Evolutionary conservation across 2,797 vertebrate genomes (phyloP).

Genomic region (Sebastes minor): DNA sequence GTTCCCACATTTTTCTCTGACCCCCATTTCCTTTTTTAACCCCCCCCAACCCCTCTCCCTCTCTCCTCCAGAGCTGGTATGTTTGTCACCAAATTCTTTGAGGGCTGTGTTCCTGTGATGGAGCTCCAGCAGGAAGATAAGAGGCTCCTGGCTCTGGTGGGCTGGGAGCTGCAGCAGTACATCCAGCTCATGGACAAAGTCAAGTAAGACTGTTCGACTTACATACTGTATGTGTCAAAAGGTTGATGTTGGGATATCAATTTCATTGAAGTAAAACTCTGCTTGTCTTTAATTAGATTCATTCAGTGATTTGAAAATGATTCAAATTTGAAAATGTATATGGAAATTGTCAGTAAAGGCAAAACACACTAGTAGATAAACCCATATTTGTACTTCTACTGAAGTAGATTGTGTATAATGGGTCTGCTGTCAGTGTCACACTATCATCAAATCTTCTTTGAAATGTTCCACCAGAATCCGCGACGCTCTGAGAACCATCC

Average conservation of each 20-base stretch:
- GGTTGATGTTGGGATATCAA: background rate
- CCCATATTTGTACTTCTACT: background rate
- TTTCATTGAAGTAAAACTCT: background rate
- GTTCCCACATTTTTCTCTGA: slow-evolving; percentile 2
- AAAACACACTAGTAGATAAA: background rate
- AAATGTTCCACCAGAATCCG: slow-evolving; percentile 85
- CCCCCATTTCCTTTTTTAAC: background rate
- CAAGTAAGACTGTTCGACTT: slow-evolving; percentile 79
- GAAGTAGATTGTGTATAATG: background rate
- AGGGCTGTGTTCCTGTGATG: slow-evolving; percentile 88
- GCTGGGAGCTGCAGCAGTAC: slow-evolving; percentile 90
- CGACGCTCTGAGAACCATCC: slow-evolving; percentile 91
- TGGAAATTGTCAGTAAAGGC: background rate
- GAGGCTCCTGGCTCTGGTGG: slow-evolving; percentile 87
- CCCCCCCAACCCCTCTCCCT: background rate
- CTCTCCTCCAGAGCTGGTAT: slow-evolving; percentile 87
- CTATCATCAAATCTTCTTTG: background rate
- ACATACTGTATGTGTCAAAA: background rate
- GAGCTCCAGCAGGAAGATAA: slow-evolving; percentile 87
- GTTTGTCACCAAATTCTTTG: slow-evolving; percentile 97
- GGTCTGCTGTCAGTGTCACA: background rate
- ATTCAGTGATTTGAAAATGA: background rate
- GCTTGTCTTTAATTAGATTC: background rate
- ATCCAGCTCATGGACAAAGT: slow-evolving; percentile 93
- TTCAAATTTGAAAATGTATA: background rate